A percentile compares a stretch with the other conserved stretches of the same genome.
Evolutionary conservation across 2,888 invertebrate species (phyloP).

Genomic region (Gerosis bhagava): DNA sequence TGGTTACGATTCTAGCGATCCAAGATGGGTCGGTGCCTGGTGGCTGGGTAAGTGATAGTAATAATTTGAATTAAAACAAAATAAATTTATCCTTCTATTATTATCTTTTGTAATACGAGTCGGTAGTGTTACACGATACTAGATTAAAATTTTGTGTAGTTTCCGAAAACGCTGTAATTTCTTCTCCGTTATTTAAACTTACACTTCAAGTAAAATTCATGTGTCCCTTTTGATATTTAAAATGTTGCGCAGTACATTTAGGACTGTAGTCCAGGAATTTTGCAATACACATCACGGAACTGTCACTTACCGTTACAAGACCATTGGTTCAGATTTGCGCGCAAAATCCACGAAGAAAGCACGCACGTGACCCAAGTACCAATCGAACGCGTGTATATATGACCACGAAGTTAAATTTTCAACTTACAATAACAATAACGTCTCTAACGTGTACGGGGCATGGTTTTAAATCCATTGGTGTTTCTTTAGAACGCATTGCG

Average conservation of each 20-base stretch:
- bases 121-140: no score
- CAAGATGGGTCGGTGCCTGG: conserved; percentile 98
- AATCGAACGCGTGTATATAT: conserved; percentile 53
- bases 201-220: no score
- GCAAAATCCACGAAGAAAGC: conserved; percentile 79
- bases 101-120: no score
- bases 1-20: conserved; percentile 89
- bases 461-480: conserved; percentile 47
- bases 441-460: conserved; percentile 45
- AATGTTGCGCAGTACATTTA: conserved; percentile 31
- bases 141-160: no score
- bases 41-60: conserved; percentile 90
- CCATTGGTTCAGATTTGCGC: conserved; percentile 68
- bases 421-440: conserved; percentile 30
- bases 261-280: conserved; percentile 39
- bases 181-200: no score
- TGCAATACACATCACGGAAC: conserved; percentile 66
- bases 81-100: no score
- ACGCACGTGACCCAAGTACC: conserved; percentile 69
- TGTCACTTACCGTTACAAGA: conserved; percentile 70
- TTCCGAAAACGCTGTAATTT: no score
- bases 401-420: conserved; percentile 36
- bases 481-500: conserved; percentile 43
- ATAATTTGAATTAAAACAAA: no score
- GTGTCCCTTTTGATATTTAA: no score